Evolutionary conservation across 1,140 invertebrate species (phyloP).

Genomic region (Oedothorax gibbosus): DNA sequence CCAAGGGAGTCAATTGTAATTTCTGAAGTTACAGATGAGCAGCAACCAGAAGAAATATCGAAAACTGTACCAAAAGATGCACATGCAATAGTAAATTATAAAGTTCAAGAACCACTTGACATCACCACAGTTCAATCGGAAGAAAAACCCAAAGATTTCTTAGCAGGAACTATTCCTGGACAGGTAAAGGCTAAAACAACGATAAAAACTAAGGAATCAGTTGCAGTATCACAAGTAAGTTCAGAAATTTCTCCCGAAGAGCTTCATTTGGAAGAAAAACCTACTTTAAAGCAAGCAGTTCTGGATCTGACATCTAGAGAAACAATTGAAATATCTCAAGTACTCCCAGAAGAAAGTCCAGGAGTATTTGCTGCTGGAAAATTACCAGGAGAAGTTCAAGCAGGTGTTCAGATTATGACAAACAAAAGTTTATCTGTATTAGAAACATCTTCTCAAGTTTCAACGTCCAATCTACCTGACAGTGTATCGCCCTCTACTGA

Average conservation of each 20-base stretch:
- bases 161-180: slow-evolving; percentile 47
- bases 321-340: slow-evolving; percentile 54
- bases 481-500: slow-evolving; percentile 28
- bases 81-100: slow-evolving; percentile 39
- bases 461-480: slow-evolving; percentile 31
- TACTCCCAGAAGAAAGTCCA: slow-evolving; percentile 51
- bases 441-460: slow-evolving; percentile 53
- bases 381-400: slow-evolving; percentile 59
- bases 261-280: slow-evolving; percentile 53
- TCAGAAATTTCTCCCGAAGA: slow-evolving; percentile 50
- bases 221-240: slow-evolving; percentile 58
- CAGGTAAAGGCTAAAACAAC: slow-evolving; percentile 53
- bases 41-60: slow-evolving; percentile 53
- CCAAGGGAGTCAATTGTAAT: slow-evolving; percentile 57
- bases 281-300: slow-evolving; percentile 26
- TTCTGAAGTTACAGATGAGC: slow-evolving; percentile 56
- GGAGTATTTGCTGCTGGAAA: slow-evolving; percentile 55
- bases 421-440: slow-evolving; percentile 59
- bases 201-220: slow-evolving; percentile 58
- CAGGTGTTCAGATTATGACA: slow-evolving; percentile 49
- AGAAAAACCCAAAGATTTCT: slow-evolving; percentile 59
- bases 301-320: slow-evolving; percentile 55
- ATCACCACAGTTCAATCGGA: slow-evolving; percentile 48
- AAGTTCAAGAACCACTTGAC: slow-evolving; percentile 49
- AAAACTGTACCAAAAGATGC: slow-evolving; percentile 42